phyloP scores from a whole-genome alignment of 30 jellyfish, hydroid and myxozoan species.

The Rhopilema esculentum region DNA sequence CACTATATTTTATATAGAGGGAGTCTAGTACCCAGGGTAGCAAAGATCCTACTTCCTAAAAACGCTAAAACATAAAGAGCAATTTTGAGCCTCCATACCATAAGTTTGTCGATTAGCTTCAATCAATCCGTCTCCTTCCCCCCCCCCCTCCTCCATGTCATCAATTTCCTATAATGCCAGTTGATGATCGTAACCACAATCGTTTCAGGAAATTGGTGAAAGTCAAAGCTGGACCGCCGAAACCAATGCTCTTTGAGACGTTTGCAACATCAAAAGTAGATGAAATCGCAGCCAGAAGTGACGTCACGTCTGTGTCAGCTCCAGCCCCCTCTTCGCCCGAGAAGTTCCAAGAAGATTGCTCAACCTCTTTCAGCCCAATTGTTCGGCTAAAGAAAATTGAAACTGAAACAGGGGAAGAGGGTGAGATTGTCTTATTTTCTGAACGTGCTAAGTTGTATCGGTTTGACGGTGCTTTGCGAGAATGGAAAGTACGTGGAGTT shows the following conservation, averaged over 20 bases:
- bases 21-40: too few species aligned
- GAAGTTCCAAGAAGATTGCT: slow-evolving; percentile 51
- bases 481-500: slow-evolving; percentile 83
- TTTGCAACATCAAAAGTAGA: slow-evolving; percentile 16
- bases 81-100: too few species aligned
- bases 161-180: background rate
- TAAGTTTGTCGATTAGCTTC: too few species aligned
- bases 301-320: background rate
- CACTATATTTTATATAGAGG: too few species aligned
- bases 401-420: slow-evolving; percentile 59
- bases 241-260: slow-evolving; percentile 6
- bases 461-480: slow-evolving; percentile 45
- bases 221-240: background rate
- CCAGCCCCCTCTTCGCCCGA: slow-evolving; percentile 48
- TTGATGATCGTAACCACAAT: background rate
- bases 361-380: slow-evolving; percentile 44
- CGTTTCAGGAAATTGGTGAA: background rate
- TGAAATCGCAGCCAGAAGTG: slow-evolving; percentile 1
- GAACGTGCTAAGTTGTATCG: slow-evolving; percentile 59
- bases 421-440: slow-evolving; percentile 53
- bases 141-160: too few species aligned
- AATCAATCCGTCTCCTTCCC: too few species aligned
- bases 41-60: too few species aligned
- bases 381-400: slow-evolving; percentile 41
- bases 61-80: too few species aligned